A percentile compares a stretch with the other conserved stretches of the same genome.
These are phyloP conservation scores for Chrysomallon squamiferum DNA, from an alignment of 1,140 invertebrate species.

Conservation along the genomic window DNA sequence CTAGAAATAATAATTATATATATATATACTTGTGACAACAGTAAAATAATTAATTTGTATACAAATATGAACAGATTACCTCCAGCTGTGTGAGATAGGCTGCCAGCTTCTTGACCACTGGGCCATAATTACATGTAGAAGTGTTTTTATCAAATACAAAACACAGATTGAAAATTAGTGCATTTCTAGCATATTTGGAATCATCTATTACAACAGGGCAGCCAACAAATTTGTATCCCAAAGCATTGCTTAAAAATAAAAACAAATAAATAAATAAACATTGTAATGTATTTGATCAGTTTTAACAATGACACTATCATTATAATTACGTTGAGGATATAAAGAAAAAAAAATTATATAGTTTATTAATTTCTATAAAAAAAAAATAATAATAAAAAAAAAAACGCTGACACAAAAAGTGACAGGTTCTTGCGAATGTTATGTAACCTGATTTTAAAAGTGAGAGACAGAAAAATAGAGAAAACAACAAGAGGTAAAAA, in stretches of 20 bases:
- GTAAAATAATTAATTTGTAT: too few species aligned
- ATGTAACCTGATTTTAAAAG: too few species aligned
- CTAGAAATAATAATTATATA: too few species aligned
- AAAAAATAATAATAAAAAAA: too few species aligned
- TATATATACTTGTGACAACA: too few species aligned
- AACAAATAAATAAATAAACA: neutral
- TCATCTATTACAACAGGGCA: conserved; percentile 91
- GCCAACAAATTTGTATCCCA: conserved; percentile 88
- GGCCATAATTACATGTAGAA: conserved; percentile 85
- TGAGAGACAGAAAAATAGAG: too few species aligned
- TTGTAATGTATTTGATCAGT: too few species aligned
- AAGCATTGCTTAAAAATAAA: conserved; percentile 71
- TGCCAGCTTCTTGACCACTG: conserved; percentile 90
- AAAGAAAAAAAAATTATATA: neutral
- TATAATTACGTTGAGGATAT: neutral
- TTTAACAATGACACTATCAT: too few species aligned
- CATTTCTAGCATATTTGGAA: conserved; percentile 90
- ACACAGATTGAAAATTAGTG: conserved; percentile 93
- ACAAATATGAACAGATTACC: too few species aligned
- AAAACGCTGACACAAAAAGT: too few species aligned
- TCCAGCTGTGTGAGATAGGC: conserved; percentile 81
- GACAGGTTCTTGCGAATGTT: too few species aligned
- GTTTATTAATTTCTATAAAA: neutral
- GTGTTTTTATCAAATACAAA: conserved; percentile 81
- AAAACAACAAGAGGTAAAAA: too few species aligned